Percentiles rank a stretch among this genome's conserved stretches.
These are phyloP conservation scores for Drosophila atripex DNA, from an alignment of 2,888 invertebrate species.

Conservation along the genomic window DNA sequence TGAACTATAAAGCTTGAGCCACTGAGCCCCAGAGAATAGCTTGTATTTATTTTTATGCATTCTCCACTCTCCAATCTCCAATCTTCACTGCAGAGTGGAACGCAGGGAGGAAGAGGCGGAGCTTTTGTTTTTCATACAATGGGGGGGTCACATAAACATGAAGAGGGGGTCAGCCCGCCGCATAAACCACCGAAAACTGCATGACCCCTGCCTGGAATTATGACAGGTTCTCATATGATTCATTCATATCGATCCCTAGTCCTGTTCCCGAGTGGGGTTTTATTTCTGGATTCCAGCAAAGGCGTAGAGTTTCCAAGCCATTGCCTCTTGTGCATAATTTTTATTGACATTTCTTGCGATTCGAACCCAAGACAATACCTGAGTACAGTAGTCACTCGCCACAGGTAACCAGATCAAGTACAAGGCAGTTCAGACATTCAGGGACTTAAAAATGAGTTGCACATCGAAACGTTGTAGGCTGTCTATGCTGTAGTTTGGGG, in stretches of 20 bases:
- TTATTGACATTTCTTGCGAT: constrained; percentile 52
- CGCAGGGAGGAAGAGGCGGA: constrained; percentile 11
- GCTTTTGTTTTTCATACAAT: constrained; percentile 44
- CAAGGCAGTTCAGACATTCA: constrained; percentile 56
- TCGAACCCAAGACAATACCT: constrained; percentile 15
- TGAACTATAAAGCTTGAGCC: constrained; percentile 64
- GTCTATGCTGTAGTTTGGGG: constrained; percentile 27
- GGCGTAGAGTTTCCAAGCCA: constrained; percentile 56
- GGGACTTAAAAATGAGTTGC: constrained; percentile 6
- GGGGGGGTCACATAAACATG: constrained; percentile 27
- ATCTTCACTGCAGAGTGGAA: constrained; percentile 6
- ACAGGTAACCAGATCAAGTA: constrained; percentile 61
- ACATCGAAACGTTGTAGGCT: constrained; percentile 50
- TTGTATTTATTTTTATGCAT: constrained; percentile 54
- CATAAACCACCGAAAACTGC: constrained; percentile 11
- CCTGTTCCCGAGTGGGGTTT: constrained; percentile 28
- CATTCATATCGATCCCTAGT: constrained; percentile 40
- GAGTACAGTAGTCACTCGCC: constrained; percentile 3
- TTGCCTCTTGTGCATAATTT: constrained; percentile 52
- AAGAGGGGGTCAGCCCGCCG: constrained; percentile 1
- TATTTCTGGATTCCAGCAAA: constrained; percentile 27
- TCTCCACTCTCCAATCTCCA: constrained; percentile 24
- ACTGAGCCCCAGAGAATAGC: constrained; percentile 53
- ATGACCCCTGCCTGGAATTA: neutral
- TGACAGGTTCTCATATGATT: constrained; percentile 3